Evolutionary conservation across 1,140 invertebrate species (phyloP).

Genomic region (Drosophila nikananu): DNA sequence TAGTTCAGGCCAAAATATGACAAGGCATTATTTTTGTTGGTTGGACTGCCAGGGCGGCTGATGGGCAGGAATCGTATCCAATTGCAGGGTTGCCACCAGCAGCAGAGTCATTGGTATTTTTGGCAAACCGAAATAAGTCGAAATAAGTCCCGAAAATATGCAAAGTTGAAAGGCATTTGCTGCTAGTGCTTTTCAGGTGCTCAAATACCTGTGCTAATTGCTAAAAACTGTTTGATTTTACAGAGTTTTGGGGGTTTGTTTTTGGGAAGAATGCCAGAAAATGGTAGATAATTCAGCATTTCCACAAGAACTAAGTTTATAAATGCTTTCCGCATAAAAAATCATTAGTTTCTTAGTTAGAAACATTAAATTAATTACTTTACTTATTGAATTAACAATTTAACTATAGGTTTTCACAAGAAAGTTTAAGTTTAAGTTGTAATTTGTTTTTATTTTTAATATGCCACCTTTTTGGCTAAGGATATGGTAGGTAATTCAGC

Average conservation of each 20-base stretch:
- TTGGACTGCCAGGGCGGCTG: neutral
- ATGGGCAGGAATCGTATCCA: neutral
- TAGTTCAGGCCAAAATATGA: conserved; percentile 29
- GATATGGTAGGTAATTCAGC: too few relatives aligned
- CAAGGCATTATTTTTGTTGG: conserved; percentile 33
- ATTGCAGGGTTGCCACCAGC: conserved; percentile 11
- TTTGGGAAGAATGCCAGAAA: neutral
- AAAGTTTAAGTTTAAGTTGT: too few relatives aligned
- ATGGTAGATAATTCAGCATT: too few relatives aligned
- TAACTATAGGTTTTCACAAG: too few relatives aligned
- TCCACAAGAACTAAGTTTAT: too few relatives aligned
- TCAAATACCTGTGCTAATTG: conserved; percentile 1
- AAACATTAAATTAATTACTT: neutral
- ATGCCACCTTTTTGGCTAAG: too few relatives aligned
- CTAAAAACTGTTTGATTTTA: neutral
- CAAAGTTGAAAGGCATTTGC: neutral
- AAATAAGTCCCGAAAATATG: conserved; percentile 17
- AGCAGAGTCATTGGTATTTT: neutral
- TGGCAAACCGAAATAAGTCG: neutral
- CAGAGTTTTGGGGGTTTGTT: neutral
- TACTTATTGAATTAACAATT: neutral
- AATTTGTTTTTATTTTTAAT: too few relatives aligned
- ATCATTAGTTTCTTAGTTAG: neutral
- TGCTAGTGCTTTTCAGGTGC: neutral
- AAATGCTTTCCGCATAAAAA: too few relatives aligned